Evolutionary conservation across 2,113 vertebrate genomes (phyloP).

Genomic region (Odocoileus hemionus): DNA sequence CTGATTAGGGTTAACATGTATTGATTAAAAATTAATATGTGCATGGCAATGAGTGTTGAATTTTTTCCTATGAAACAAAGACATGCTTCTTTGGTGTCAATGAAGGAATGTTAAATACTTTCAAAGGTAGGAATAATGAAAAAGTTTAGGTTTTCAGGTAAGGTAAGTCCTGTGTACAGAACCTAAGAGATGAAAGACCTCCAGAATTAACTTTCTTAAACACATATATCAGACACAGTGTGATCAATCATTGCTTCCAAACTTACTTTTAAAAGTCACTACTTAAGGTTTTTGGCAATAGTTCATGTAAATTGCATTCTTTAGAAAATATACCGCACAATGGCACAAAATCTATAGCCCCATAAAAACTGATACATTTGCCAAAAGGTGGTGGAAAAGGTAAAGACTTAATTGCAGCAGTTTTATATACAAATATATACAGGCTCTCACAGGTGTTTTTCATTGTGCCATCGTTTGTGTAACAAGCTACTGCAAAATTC

Average conservation of each 20-base stretch:
- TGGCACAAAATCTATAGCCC: neutral
- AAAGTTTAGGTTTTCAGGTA: neutral
- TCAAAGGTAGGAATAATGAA: neutral
- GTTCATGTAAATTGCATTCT: neutral
- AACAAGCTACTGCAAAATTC: neutral
- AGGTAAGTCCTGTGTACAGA: neutral
- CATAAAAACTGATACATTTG: neutral
- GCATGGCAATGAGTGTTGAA: neutral
- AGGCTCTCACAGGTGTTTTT: neutral
- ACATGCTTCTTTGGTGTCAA: neutral
- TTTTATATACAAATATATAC: neutral
- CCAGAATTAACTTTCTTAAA: neutral
- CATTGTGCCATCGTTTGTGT: neutral
- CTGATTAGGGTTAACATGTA: neutral
- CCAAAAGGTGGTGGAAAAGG: neutral
- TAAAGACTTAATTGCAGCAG: neutral
- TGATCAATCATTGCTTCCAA: neutral
- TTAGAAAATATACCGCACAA: neutral
- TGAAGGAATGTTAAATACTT: neutral
- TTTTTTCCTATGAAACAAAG: constrained; percentile 13
- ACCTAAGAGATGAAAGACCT: neutral
- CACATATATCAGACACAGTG: neutral
- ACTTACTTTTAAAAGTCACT: neutral
- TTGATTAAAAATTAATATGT: neutral
- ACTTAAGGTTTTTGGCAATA: neutral